These are phyloP conservation scores for Lordiphosa fenestrarum DNA, from an alignment of 2,888 invertebrate species.

Conservation along the genomic window DNA sequence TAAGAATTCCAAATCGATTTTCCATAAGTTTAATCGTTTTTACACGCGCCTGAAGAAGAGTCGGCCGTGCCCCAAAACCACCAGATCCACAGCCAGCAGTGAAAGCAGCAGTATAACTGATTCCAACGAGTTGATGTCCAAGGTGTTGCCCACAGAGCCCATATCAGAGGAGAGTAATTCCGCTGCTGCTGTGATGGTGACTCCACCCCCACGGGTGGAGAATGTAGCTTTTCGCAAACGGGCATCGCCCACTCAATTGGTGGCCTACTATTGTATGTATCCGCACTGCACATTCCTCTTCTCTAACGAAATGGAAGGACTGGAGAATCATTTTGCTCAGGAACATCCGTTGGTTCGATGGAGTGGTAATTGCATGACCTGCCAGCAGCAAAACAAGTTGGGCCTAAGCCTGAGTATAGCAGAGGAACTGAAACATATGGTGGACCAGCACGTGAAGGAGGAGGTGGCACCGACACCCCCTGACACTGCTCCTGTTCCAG, in stretches of 20 bases:
- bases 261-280: slow-evolving; percentile 73
- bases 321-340: slow-evolving; percentile 74
- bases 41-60: slow-evolving; percentile 16
- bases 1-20: slow-evolving; percentile 16
- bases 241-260: background rate
- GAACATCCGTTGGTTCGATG: slow-evolving; percentile 80
- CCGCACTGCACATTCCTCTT: slow-evolving; percentile 75
- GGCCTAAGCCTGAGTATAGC: slow-evolving; percentile 20
- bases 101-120: slow-evolving; percentile 12
- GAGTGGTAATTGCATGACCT: slow-evolving; percentile 83
- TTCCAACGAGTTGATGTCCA: slow-evolving; percentile 9
- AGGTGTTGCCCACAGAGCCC: slow-evolving; percentile 22
- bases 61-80: background rate
- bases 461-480: background rate
- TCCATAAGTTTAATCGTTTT: slow-evolving; percentile 23
- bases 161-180: background rate
- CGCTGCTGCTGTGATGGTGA: background rate
- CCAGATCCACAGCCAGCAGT: slow-evolving; percentile 4
- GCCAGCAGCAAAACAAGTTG: slow-evolving; percentile 52
- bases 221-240: slow-evolving; percentile 63
- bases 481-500: background rate
- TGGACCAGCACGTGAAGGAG: slow-evolving; percentile 55
- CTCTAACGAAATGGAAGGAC: slow-evolving; percentile 69
- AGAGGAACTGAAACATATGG: slow-evolving; percentile 74
- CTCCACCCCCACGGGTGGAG: slow-evolving; percentile 31